Percentiles rank a stretch among this genome's conserved stretches.
phyloP scores from a whole-genome alignment of 2,888 invertebrate species.

The Tetragonisca angustula region DNA sequence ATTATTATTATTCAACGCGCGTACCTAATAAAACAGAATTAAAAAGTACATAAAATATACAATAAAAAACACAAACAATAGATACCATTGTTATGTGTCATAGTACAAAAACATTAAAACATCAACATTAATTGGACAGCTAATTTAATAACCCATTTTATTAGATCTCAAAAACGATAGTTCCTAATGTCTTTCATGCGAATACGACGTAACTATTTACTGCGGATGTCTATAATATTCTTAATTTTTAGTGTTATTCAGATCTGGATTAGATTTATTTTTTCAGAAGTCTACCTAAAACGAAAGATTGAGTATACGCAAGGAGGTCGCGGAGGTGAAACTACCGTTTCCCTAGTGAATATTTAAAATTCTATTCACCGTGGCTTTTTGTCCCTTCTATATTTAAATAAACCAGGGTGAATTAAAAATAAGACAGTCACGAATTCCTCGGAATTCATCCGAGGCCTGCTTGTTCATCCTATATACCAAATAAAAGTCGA shows the following conservation, averaged over 20 bases:
- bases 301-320: neutral
- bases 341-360: slow-evolving; percentile 25
- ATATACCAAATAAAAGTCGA: slow-evolving; percentile 46
- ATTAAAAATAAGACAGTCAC: slow-evolving; percentile 45
- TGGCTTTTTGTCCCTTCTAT: slow-evolving; percentile 40
- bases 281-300: neutral
- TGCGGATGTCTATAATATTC: neutral
- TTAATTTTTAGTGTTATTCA: neutral
- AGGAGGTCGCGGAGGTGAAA: slow-evolving; percentile 16
- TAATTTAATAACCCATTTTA: no score
- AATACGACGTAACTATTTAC: no score
- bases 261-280: slow-evolving; percentile 2
- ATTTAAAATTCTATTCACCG: slow-evolving; percentile 44
- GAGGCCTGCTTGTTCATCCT: neutral
- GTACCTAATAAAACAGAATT: no score
- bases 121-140: no score
- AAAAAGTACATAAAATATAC: no score
- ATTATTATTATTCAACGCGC: no score
- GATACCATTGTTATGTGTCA: no score
- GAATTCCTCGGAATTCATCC: slow-evolving; percentile 27
- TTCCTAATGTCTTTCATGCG: no score
- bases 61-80: no score
- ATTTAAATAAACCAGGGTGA: slow-evolving; percentile 52
- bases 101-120: no score
- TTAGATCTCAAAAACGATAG: no score